Percentiles rank a stretch among this genome's conserved stretches.
Evolutionary conservation across 2,888 invertebrate species (phyloP).

Genomic region (Neocrepidodera transversa): DNA sequence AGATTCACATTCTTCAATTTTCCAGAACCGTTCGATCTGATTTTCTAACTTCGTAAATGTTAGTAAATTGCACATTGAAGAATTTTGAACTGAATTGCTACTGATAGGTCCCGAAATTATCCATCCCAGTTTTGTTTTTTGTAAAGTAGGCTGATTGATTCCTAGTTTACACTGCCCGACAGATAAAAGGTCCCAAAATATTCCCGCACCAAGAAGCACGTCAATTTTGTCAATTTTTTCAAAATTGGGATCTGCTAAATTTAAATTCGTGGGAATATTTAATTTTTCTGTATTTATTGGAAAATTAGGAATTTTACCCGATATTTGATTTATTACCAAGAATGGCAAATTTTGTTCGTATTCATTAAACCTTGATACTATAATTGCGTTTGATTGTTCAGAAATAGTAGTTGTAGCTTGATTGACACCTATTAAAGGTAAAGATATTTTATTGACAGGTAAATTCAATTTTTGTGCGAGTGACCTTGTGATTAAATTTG

Average conservation of each 20-base stretch:
- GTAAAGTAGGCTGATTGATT: slow-evolving; percentile 20
- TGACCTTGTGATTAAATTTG: slow-evolving; percentile 16
- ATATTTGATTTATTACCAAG: slow-evolving; percentile 29
- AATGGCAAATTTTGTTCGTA: slow-evolving; percentile 11
- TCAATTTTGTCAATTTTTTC: slow-evolving; percentile 12
- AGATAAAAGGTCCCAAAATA: slow-evolving; percentile 28
- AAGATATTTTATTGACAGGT: slow-evolving; percentile 5
- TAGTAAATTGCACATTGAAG: slow-evolving; percentile 25
- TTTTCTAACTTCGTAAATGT: slow-evolving; percentile 2
- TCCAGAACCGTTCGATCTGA: slow-evolving; percentile 21
- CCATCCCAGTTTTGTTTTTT: slow-evolving; percentile 34
- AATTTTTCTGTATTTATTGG: slow-evolving; percentile 3
- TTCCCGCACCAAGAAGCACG: slow-evolving; percentile 20
- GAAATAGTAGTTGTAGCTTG: slow-evolving; percentile 5
- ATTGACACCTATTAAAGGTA: slow-evolving; percentile 28
- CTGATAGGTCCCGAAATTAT: slow-evolving; percentile 28
- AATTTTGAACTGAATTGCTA: background rate
- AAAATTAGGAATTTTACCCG: slow-evolving; percentile 20
- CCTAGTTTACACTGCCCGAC: slow-evolving; percentile 23
- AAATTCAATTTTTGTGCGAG: slow-evolving; percentile 12
- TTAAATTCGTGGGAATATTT: slow-evolving; percentile 25
- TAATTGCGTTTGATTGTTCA: background rate
- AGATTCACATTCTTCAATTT: slow-evolving; percentile 16
- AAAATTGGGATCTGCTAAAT: slow-evolving; percentile 31
- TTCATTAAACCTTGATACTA: slow-evolving; percentile 2